A percentile compares a stretch with the other conserved stretches of the same genome.
phyloP scores from a whole-genome alignment of 1,140 invertebrate species.

The Calycopis cecrops region DNA sequence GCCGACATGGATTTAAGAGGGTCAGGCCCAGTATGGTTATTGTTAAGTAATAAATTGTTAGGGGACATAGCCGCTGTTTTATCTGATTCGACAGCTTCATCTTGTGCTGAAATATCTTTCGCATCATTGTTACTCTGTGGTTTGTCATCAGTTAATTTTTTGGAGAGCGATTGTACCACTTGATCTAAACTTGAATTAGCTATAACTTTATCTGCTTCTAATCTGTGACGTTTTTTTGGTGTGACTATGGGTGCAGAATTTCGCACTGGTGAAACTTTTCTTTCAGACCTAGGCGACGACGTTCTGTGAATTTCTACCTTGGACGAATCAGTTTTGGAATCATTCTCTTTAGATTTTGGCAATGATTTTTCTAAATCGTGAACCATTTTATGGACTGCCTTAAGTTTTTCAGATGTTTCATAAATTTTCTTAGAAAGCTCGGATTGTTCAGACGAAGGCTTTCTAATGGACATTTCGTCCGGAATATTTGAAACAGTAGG shows the following conservation, averaged over 20 bases:
- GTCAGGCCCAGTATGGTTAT: constrained; percentile 47
- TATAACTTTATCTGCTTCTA: constrained; percentile 65
- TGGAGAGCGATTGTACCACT: constrained; percentile 69
- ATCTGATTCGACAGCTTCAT: constrained; percentile 41
- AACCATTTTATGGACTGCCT: constrained; percentile 71
- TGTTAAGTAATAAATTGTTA: constrained; percentile 40
- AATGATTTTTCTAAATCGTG: constrained; percentile 69
- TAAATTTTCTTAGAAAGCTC: constrained; percentile 72
- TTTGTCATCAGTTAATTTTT: constrained; percentile 70
- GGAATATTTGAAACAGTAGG: constrained; percentile 37
- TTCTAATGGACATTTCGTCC: constrained; percentile 64
- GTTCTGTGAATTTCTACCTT: constrained; percentile 53
- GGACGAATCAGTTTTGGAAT: constrained; percentile 41
- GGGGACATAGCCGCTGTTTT: constrained; percentile 32
- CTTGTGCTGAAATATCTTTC: constrained; percentile 46
- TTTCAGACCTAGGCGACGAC: constrained; percentile 56
- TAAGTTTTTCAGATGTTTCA: constrained; percentile 71
- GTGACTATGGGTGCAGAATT: constrained; percentile 68
- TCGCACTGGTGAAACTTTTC: constrained; percentile 52
- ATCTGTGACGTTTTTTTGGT: constrained; percentile 76
- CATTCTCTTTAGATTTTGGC: constrained; percentile 64
- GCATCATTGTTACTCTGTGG: constrained; percentile 19
- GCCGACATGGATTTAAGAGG: constrained; percentile 65
- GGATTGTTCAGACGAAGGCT: constrained; percentile 61
- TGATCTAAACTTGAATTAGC: constrained; percentile 60